Conservation (phyloP, 2,797 vertebrate genomes). For the Adrianichthys oophorus region DNA sequence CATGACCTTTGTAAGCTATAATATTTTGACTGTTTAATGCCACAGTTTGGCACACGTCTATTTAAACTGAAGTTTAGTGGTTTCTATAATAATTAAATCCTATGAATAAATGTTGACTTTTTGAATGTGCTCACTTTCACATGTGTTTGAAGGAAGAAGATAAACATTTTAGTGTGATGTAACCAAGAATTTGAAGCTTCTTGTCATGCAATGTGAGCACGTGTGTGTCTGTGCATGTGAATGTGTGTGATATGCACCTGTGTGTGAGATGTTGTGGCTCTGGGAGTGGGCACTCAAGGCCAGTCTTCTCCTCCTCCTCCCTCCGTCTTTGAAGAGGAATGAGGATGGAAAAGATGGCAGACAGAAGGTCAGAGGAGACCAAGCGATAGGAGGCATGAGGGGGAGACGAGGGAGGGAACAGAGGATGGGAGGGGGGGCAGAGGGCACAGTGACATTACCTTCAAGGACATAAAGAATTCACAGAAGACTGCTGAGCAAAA, state of each 20-base stretch:
- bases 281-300: constrained; percentile 63
- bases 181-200: background rate
- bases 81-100: background rate
- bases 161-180: background rate
- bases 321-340: constrained; percentile 59
- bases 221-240: constrained; percentile 12
- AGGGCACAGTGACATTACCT: constrained; percentile 71
- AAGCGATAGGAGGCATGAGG: constrained; percentile 45
- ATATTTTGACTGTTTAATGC: constrained; percentile 9
- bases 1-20: background rate
- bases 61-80: background rate
- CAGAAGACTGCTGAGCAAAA: background rate
- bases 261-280: constrained; percentile 60
- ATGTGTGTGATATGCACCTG: constrained; percentile 43
- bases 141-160: background rate
- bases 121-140: background rate
- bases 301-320: constrained; percentile 31
- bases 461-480: constrained; percentile 20
- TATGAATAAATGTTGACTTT: background rate
- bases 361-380: constrained; percentile 48
- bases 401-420: constrained; percentile 15
- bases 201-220: constrained; percentile 10
- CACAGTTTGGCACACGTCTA: background rate
- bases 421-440: constrained; percentile 24
- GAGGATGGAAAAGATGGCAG: constrained; percentile 56